Evolutionary conservation across 1,140 invertebrate species (phyloP).

Genomic region (Lethrus apterus): DNA sequence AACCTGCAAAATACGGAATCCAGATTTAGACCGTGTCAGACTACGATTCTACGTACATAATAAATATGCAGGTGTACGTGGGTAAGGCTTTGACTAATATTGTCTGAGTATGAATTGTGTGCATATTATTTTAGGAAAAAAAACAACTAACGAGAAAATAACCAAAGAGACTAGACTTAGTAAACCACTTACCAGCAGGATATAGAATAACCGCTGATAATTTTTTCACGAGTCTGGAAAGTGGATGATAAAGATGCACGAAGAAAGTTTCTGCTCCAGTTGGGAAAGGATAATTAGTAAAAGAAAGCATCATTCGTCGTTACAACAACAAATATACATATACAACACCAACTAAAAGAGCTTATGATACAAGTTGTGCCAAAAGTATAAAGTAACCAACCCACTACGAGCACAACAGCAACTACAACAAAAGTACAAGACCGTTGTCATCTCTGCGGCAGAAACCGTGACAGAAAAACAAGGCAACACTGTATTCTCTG

Average conservation of each 20-base stretch:
- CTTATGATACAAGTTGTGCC: background rate
- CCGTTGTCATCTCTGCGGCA: background rate
- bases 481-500: background rate
- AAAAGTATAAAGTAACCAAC: too few relatives aligned
- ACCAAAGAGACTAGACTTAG: constrained; percentile 2
- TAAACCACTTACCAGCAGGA: constrained; percentile 10
- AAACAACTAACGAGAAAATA: constrained; percentile 20
- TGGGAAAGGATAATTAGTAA: background rate
- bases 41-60: constrained; percentile 29
- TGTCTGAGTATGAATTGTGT: constrained; percentile 8
- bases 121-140: constrained; percentile 17
- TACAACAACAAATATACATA: background rate
- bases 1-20: constrained; percentile 34
- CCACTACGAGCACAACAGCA: background rate
- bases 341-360: constrained; percentile 1
- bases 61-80: constrained; percentile 32
- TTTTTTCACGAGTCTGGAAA: constrained; percentile 21
- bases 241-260: constrained; percentile 6
- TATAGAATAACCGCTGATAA: constrained; percentile 24
- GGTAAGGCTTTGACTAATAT: constrained; percentile 17
- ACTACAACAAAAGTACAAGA: background rate
- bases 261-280: background rate
- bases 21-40: constrained; percentile 37
- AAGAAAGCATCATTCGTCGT: too few relatives aligned
- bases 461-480: background rate